Evolutionary conservation across 2,888 invertebrate genomes (phyloP).

Genomic region (Corbicula japonica): DNA sequence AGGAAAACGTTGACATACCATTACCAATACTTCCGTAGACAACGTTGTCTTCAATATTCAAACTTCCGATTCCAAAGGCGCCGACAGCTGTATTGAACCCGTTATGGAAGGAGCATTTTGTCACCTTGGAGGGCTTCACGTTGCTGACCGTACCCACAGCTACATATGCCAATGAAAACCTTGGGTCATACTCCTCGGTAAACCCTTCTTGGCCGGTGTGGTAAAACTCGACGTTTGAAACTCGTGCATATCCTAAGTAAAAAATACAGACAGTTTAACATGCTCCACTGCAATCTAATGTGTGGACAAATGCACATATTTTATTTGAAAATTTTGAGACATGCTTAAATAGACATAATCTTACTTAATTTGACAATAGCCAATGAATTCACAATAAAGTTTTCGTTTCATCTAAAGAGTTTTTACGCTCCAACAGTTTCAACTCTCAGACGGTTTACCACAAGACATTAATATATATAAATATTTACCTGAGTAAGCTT

Average conservation of each 20-base stretch:
- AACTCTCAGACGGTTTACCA: neutral
- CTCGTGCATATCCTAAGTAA: conserved; percentile 79
- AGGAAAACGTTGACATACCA: conserved; percentile 73
- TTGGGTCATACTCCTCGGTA: conserved; percentile 75
- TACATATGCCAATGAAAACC: conserved; percentile 78
- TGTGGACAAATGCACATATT: too few relatives aligned
- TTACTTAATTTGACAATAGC: neutral
- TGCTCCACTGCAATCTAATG: too few relatives aligned
- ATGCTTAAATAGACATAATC: neutral
- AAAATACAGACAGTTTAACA: neutral
- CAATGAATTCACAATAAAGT: neutral
- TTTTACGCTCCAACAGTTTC: neutral
- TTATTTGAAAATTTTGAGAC: too few relatives aligned
- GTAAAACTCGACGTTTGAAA: conserved; percentile 81
- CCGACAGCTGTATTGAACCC: conserved; percentile 83
- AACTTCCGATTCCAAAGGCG: conserved; percentile 72
- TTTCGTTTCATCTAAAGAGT: neutral
- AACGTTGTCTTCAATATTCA: conserved; percentile 80
- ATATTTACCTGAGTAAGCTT: conserved; percentile 59
- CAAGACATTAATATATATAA: neutral
- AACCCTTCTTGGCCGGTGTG: conserved; percentile 82
- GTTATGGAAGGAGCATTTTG: conserved; percentile 78
- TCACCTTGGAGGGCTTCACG: conserved; percentile 77
- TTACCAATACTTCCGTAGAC: conserved; percentile 79
- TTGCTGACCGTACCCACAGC: conserved; percentile 70